Conservation (phyloP, 2,888 invertebrate genomes). For the Chirona hameri region DNA sequence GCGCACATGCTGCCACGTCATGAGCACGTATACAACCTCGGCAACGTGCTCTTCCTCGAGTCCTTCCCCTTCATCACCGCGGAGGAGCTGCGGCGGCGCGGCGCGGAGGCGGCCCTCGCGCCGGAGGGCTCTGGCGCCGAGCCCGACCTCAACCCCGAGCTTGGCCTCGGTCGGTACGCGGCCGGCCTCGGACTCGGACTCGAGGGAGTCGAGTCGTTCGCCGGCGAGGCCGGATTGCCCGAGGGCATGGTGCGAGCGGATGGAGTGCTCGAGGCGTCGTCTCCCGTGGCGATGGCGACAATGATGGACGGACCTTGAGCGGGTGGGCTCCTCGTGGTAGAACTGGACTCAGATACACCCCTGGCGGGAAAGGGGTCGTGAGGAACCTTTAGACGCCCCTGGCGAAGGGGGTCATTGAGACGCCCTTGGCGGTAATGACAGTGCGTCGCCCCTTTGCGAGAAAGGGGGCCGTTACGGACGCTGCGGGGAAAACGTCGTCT, state of each 20-base stretch:
- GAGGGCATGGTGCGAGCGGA: not conserved
- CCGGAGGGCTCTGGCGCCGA: not conserved
- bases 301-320: too few species aligned
- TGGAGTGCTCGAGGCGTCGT: not conserved
- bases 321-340: too few species aligned
- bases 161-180: not conserved
- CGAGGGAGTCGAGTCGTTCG: slow-evolving; percentile 4
- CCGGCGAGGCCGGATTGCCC: not conserved
- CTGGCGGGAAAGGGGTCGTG: too few species aligned
- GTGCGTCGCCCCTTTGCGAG: too few species aligned
- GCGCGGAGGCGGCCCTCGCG: not conserved
- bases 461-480: too few species aligned
- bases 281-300: not conserved
- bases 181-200: not conserved
- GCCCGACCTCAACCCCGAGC: not conserved
- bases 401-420: too few species aligned
- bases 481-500: too few species aligned
- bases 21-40: slow-evolving; percentile 62
- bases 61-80: slow-evolving; percentile 52
- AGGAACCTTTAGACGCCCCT: too few species aligned
- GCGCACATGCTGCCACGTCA: slow-evolving; percentile 46
- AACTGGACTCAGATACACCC: too few species aligned
- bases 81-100: not conserved
- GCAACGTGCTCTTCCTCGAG: slow-evolving; percentile 62
- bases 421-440: too few species aligned